Evolutionary conservation across 2,797 vertebrate species (phyloP).

Genomic region (Amazonetta brasiliensis): DNA sequence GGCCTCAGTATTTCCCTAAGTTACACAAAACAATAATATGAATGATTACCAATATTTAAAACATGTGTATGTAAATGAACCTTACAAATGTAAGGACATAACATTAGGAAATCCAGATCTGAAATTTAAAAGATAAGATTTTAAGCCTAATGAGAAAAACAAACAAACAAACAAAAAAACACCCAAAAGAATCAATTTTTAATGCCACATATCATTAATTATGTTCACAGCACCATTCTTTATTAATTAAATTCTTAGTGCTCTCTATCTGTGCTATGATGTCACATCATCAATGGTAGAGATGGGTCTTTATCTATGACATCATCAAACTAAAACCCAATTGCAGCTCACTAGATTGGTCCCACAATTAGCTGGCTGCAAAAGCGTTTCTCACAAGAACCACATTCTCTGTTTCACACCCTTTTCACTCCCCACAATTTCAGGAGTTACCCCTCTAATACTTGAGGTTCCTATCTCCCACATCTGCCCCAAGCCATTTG

Average conservation of each 20-base stretch:
- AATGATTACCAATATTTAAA: background rate
- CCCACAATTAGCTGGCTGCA: background rate
- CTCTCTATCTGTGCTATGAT: background rate
- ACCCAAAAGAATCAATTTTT: rapidly evolving
- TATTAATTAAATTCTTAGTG: background rate
- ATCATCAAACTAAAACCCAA: background rate
- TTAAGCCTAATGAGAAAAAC: background rate
- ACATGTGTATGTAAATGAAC: background rate
- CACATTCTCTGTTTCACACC: background rate
- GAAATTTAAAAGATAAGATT: background rate
- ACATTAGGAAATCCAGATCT: background rate
- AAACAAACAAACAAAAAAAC: background rate
- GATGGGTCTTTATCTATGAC: background rate
- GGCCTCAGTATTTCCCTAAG: background rate
- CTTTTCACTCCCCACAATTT: background rate
- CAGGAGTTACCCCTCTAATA: background rate
- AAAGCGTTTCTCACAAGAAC: background rate
- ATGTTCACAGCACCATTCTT: background rate
- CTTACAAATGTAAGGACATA: background rate
- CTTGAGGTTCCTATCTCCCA: background rate
- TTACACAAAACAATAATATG: background rate
- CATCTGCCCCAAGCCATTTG: background rate
- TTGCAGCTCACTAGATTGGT: background rate
- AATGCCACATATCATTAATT: background rate
- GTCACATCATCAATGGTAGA: background rate